These are phyloP conservation scores for Mastomys coucha DNA, from an alignment of 2,113 vertebrate genomes.

Conservation along the genomic window DNA sequence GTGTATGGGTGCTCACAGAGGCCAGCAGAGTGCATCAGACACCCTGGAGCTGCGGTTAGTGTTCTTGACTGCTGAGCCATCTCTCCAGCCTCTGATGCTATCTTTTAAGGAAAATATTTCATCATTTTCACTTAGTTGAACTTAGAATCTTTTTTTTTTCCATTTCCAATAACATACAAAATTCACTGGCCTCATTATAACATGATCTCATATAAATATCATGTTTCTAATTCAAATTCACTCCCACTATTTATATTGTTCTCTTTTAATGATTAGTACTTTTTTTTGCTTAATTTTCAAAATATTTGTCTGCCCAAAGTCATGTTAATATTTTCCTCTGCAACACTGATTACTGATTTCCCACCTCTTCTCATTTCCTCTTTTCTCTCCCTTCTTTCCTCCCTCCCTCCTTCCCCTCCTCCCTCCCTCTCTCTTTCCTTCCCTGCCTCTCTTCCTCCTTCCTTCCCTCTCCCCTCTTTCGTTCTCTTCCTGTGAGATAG, in stretches of 20 bases:
- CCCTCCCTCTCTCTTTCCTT: no score
- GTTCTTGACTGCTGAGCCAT: neutral
- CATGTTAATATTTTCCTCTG: neutral
- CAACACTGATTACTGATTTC: neutral
- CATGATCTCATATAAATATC: neutral
- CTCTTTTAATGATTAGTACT: neutral
- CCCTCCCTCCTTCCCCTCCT: neutral
- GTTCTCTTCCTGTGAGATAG: neutral
- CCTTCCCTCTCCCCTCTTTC: neutral
- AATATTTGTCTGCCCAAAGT: constrained; percentile 8
- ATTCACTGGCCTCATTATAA: neutral
- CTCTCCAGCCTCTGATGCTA: neutral
- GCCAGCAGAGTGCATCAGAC: neutral
- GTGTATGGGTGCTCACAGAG: neutral
- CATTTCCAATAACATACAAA: neutral
- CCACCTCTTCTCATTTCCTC: neutral
- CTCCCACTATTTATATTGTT: neutral
- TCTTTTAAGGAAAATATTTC: neutral
- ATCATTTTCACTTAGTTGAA: constrained; percentile 6
- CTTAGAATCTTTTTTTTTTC: neutral
- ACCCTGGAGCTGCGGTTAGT: neutral
- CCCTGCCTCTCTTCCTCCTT: no score
- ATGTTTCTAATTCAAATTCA: neutral
- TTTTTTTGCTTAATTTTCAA: neutral
- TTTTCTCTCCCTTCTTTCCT: no score